Conservation (phyloP, 2,888 invertebrate genomes). For the Oegoconia quadripuncta region DNA sequence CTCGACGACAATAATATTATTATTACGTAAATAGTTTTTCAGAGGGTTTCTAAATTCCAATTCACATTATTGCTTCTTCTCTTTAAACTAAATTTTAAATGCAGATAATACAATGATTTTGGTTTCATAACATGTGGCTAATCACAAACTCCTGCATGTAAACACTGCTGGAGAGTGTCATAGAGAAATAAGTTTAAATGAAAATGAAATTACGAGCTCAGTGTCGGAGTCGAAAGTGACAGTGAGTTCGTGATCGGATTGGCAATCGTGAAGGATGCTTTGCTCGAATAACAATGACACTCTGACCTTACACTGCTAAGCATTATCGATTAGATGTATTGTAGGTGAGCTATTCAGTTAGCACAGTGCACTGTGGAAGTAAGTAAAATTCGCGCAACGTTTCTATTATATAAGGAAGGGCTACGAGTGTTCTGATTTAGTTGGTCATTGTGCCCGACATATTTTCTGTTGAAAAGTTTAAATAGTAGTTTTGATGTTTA, state of each 20-base stretch:
- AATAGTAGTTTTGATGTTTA: too few species aligned
- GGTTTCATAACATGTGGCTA: too few species aligned
- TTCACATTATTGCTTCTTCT: too few species aligned
- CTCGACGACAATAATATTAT: too few species aligned
- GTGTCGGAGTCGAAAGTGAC: conserved; percentile 63
- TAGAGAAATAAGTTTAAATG: conserved; percentile 44
- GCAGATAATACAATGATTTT: too few species aligned
- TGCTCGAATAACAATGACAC: conserved; percentile 48
- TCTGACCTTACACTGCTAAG: conserved; percentile 36
- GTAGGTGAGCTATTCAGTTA: background rate
- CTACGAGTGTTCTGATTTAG: too few species aligned
- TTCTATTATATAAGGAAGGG: too few species aligned
- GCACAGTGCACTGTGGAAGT: background rate
- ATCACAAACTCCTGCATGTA: background rate
- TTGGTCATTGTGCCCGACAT: too few species aligned
- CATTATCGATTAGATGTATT: background rate
- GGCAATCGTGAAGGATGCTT: conserved; percentile 36
- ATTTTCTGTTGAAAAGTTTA: too few species aligned
- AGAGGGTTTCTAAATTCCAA: too few species aligned
- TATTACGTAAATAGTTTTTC: too few species aligned
- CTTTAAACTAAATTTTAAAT: too few species aligned
- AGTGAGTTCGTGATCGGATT: conserved; percentile 57
- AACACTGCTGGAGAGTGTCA: conserved; percentile 22
- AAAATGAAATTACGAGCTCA: conserved; percentile 58
- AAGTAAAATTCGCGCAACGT: background rate